These are phyloP conservation scores for Melanotaenia duboulayi DNA, from an alignment of 2,113 vertebrate genomes.

Conservation along the genomic window DNA sequence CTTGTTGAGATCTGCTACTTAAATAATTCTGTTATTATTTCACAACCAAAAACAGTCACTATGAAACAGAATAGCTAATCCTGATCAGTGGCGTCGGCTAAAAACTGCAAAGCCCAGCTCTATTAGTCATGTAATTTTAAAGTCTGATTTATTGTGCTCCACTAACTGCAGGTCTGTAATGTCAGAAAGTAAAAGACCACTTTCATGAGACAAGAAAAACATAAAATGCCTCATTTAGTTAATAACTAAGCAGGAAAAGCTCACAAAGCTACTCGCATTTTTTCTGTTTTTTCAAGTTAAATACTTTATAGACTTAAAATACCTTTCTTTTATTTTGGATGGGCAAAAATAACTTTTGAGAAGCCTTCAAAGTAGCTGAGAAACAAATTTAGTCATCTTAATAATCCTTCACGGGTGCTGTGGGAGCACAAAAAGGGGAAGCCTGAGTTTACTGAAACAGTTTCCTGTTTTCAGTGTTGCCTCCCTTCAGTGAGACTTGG, in stretches of 20 bases:
- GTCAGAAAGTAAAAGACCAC: no score
- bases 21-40: no score
- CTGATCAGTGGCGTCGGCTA: no score
- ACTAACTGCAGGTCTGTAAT: no score
- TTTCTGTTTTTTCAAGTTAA: background rate
- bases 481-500: background rate
- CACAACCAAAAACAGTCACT: no score
- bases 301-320: background rate
- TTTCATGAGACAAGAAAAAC: no score
- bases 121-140: no score
- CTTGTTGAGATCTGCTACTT: no score
- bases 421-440: slow-evolving; percentile 63
- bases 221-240: background rate
- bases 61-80: no score
- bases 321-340: slow-evolving; percentile 18
- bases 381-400: slow-evolving; percentile 36
- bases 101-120: no score
- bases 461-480: slow-evolving; percentile 67
- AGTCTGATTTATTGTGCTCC: no score
- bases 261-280: background rate
- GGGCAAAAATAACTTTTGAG: slow-evolving; percentile 11
- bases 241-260: background rate
- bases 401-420: slow-evolving; percentile 47
- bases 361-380: slow-evolving; percentile 23
- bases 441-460: slow-evolving; percentile 60